These are phyloP conservation scores for Camponotus pennsylvanicus DNA, from an alignment of 1,140 invertebrate genomes.

Conservation along the genomic window DNA sequence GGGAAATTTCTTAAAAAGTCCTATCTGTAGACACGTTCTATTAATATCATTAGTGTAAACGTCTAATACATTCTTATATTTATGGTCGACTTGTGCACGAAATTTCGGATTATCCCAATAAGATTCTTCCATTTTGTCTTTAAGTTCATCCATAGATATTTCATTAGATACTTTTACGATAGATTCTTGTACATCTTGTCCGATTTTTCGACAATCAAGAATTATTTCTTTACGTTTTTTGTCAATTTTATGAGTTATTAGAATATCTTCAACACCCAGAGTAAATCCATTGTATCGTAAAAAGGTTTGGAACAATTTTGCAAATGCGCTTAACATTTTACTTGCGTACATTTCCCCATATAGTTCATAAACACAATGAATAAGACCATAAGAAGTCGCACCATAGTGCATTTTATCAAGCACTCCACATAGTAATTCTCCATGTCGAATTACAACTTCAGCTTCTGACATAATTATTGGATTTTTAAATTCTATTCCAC, in stretches of 20 bases:
- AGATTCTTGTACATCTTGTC: constrained; percentile 89
- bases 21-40: constrained; percentile 92
- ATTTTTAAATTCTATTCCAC: constrained; percentile 87
- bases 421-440: constrained; percentile 97
- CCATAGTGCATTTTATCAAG: constrained; percentile 99
- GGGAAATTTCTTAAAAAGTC: constrained; percentile 95
- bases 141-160: constrained; percentile 87
- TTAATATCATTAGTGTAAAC: constrained; percentile 96
- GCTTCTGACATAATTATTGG: constrained; percentile 93
- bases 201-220: constrained; percentile 87
- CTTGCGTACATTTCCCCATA: constrained; percentile 96
- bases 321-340: constrained; percentile 94
- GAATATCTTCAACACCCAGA: constrained; percentile 97
- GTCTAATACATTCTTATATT: constrained; percentile 95
- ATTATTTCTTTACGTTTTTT: constrained; percentile 91
- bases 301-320: constrained; percentile 96
- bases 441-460: constrained; percentile 95
- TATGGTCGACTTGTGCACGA: constrained; percentile 92
- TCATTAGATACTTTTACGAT: constrained; percentile 90
- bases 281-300: constrained; percentile 97
- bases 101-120: constrained; percentile 92
- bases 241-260: constrained; percentile 92
- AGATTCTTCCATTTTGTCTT: constrained; percentile 90
- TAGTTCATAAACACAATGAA: constrained; percentile 97
- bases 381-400: constrained; percentile 96